Evolutionary conservation across 1,140 invertebrate species (phyloP), one percentile per base, ranked within the genome.

Genomic region (Sinonovacula constricta): DNA sequence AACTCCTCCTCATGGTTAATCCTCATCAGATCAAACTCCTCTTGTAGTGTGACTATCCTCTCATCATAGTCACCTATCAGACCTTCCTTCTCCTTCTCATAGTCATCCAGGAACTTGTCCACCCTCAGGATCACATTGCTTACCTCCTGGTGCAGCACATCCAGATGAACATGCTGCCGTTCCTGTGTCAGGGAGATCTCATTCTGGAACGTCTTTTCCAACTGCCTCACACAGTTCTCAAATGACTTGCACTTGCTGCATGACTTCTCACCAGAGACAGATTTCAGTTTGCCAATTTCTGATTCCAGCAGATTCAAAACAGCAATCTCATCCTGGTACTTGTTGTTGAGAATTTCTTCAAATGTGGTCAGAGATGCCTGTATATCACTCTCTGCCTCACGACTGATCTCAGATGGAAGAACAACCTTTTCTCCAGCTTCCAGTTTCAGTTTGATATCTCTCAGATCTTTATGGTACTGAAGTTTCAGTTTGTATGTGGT

Each of bases 331-430:
- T 89, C 88, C 51, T 86, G 84, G 71, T 86, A 87, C 57, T 88
- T 88, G 30, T 79, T 87, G 53, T 89, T 86, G 54, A 89, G 60
- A 26, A 88, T 85, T 66, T 88, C 86, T 57, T 89, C 88, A 82
- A 88, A 81, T 28, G 85, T 82, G 26, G 79, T 67, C 36, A 89
- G 31, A 24, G 85, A 80, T 30, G 78, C 71, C 56, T 87, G 81
- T 49, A 87, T 86, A 72, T 86, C 85, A 39, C 78, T 79, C 51
- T 84, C 86, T 22, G 85, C 82, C 51, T 87, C 81, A 28, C 74
- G 69, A 56, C 83, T 84, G 15, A 84, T 78, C 49, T 84, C 83
- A 12, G 74, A 82, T 26, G 80, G 78, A 4, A 76, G 39, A 30
- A 74, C 54, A 24, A 79, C 75, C 74, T 81, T 77, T 28, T 80